Conservation (phyloP, 2,888 invertebrate species). For the Drosophila mimica region DNA sequence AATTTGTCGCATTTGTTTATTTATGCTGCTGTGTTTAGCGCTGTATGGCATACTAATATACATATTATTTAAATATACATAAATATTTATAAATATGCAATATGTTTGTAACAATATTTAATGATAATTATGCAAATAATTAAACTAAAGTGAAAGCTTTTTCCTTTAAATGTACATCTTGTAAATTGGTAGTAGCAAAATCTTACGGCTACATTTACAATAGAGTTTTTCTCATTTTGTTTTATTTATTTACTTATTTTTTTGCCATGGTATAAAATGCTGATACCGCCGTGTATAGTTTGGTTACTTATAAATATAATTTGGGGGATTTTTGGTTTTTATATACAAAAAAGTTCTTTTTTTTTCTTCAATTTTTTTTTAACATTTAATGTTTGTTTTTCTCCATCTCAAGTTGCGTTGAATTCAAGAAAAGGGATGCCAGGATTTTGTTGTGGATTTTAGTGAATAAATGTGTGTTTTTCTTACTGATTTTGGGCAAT, state of each 20-base stretch:
- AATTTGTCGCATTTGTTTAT: slow-evolving; percentile 36
- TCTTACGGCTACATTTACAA: slow-evolving; percentile 75
- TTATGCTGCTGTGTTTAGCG: slow-evolving; percentile 54
- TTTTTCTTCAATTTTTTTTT: slow-evolving; percentile 10
- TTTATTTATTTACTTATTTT: slow-evolving; percentile 31
- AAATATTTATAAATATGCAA: slow-evolving; percentile 73
- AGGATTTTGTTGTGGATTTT: background rate
- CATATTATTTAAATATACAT: slow-evolving; percentile 54
- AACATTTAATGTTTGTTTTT: slow-evolving; percentile 70
- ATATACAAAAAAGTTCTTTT: slow-evolving; percentile 60
- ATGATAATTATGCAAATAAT: slow-evolving; percentile 75
- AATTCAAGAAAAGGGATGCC: slow-evolving; percentile 17
- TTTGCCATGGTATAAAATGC: slow-evolving; percentile 69
- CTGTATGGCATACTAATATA: slow-evolving; percentile 66
- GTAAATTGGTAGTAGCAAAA: slow-evolving; percentile 81
- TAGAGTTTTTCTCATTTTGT: slow-evolving; percentile 32
- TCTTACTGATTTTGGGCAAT: slow-evolving; percentile 51
- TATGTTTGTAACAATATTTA: slow-evolving; percentile 77
- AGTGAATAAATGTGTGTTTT: slow-evolving; percentile 6
- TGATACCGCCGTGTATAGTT: slow-evolving; percentile 52
- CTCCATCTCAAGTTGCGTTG: slow-evolving; percentile 31
- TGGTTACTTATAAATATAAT: slow-evolving; percentile 60
- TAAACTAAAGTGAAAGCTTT: slow-evolving; percentile 80
- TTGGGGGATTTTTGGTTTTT: slow-evolving; percentile 54
- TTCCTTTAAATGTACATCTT: slow-evolving; percentile 75